Base-by-base conservation (phyloP, 2,113 vertebrate genomes). In the Microcebus jonahi region DNA sequence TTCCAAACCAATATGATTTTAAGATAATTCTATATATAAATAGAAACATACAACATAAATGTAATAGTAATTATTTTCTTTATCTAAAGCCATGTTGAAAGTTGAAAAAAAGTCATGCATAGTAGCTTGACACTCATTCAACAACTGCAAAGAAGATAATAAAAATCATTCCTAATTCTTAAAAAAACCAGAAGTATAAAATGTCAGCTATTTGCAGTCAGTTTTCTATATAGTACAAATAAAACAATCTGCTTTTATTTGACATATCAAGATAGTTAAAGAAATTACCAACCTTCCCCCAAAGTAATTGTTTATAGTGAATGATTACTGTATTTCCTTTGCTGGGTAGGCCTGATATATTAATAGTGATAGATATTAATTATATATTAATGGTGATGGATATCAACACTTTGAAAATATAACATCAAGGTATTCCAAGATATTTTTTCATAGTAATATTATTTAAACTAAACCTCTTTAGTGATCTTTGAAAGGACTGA, bases 201-300 rank as follows among this genome's bases (percentile, higher is more conserved):
- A 68, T 79, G 6, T 50, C 50, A 93, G 8, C 15, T 75, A 25
- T 39, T 88, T 82, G 55, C 0, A 88, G 11, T 73, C 50, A 80
- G 6, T 39, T 76, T 18, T 5, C 31, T 82, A 25, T 27, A 55
- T 0, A 83, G 48, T 53, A 8, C 79, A 83, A 89, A 61, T 63
- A 71, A 95, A 95, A 94, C 59, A 73, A 57, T 75, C 25, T 71
- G 25, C 39, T 95, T 85, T 86, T 94, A 53, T 92, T 87, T 86
- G 36, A 48, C 55, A 34, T 61, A 42, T 55, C 29, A 25, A 88
- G 50, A 73, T 81, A 93, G 73, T 82, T 68, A 80, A 92, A 95
- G 48, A 91, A 63, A 34, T 87, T n/a, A 76, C 12, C 20, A 59
- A 36, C 7, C 18, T 29, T 76, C 29, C 36, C 75, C 80, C 53